Base-by-base conservation (phyloP, 30 jellyfish, hydroid and myxozoan species). In the Hydractinia echinata region DNA sequence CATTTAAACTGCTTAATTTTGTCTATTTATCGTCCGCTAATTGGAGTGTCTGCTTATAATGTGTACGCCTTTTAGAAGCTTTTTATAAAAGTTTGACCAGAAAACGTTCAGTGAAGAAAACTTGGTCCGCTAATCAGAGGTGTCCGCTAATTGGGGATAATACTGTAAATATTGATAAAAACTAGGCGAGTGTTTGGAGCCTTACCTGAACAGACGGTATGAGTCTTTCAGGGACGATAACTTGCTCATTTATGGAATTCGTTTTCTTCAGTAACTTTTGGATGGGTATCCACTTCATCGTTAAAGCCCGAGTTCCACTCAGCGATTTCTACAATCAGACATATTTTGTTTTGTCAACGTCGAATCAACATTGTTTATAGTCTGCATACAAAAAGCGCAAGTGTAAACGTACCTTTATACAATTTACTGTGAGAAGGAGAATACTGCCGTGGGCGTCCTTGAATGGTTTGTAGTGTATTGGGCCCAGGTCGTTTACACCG, bases 261-360 rank as follows among this genome's bases (percentile, higher is more conserved):
- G 89, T 88, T 71, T 88, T 94, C 82, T 94, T 94, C 53, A 80
- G 89, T 44, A 94, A 81, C 67, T 87, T 94, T 52, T 96, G 84
- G 53, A 88, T 67, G 9, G 95, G 99, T 53, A 84, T 82, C 99
- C 99, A 94, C 71, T 94, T 94, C 99, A 94, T 94, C 10, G 99
- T 94, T 71, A 90, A 84, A 16, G 92, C 50, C 62, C 85, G 85
- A n/a, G 74, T n/a, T 0, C 44, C 44, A 30, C 44, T 30, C 2
- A 30, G 44, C 44, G 44, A 30, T 30, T 30, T 30, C 44, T 30
- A 30, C 44, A 30, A 30, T 30, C 44, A 30, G 2, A 30, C 44
- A 30, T 30, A 30, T 30, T 30, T 30, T 30, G 44, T 30, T 30
- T 30, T 30, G 44, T 30, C 44, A 30, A 30, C 44, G 44, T 30